A percentile compares a stretch with the other conserved stretches of the same genome.
Conservation (phyloP, 2,888 invertebrate species). For the Cantharis rustica region DNA sequence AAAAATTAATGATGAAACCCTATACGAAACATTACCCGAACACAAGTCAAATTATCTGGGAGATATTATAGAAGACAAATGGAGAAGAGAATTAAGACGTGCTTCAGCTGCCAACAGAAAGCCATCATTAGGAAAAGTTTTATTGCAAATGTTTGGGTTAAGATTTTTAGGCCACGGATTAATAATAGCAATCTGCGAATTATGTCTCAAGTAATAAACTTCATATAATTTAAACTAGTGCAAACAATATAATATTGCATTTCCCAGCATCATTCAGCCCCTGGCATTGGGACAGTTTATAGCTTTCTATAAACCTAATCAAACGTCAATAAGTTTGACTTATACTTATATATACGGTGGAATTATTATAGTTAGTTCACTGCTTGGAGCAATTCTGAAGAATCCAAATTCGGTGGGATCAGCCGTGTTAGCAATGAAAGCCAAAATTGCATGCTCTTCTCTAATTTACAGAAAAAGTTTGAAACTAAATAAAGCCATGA, state of each 20-base stretch:
- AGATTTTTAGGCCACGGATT: background rate
- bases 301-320: background rate
- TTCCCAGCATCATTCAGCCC: background rate
- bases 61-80: slow-evolving; percentile 50
- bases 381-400: slow-evolving; percentile 65
- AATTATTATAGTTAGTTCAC: slow-evolving; percentile 73
- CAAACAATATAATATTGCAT: background rate
- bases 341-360: slow-evolving; percentile 78
- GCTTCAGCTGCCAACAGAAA: slow-evolving; percentile 17
- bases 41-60: slow-evolving; percentile 56
- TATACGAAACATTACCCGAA: slow-evolving; percentile 54
- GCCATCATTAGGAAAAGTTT: slow-evolving; percentile 41
- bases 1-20: slow-evolving; percentile 56
- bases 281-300: background rate
- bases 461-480: slow-evolving; percentile 78
- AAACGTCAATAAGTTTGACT: slow-evolving; percentile 36
- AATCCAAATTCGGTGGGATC: slow-evolving; percentile 88
- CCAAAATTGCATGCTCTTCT: slow-evolving; percentile 80
- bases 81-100: slow-evolving; percentile 38
- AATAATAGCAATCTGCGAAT: background rate
- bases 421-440: slow-evolving; percentile 81
- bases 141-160: slow-evolving; percentile 40
- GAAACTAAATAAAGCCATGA: slow-evolving; percentile 76
- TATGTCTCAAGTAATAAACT: background rate
- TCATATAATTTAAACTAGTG: background rate